Conservation (phyloP, 2,113 vertebrate species). For the Petaurus breviceps region DNA sequence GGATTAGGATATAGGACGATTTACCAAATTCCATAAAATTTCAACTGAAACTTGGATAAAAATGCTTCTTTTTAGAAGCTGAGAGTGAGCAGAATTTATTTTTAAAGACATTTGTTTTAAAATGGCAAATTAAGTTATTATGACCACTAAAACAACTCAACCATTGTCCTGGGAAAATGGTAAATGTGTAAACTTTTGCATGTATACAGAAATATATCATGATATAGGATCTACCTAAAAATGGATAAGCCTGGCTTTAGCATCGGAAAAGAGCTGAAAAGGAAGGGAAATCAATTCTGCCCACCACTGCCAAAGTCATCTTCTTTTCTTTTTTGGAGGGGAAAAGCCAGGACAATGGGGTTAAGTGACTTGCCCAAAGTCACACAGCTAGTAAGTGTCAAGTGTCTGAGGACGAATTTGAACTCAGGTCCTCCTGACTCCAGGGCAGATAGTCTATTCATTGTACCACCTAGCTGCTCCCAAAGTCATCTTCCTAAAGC, state of each 20-base stretch:
- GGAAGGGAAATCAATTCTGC: not conserved
- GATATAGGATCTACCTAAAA: not conserved
- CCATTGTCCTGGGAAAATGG: not conserved
- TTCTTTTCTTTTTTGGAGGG: too few relatives aligned
- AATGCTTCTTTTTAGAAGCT: constrained; percentile 42
- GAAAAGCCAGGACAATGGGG: too few relatives aligned
- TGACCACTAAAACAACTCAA: not conserved
- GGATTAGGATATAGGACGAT: constrained; percentile 37
- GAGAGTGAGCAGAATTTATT: not conserved
- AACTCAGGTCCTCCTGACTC: too few relatives aligned
- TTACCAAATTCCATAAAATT: constrained; percentile 28
- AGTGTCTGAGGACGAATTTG: too few relatives aligned
- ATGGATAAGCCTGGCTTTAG: not conserved
- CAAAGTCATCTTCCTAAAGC: not conserved
- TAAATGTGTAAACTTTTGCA: not conserved
- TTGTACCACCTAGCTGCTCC: too few relatives aligned
- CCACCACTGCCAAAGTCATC: not conserved
- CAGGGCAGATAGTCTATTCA: too few relatives aligned
- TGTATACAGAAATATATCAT: rapidly evolving
- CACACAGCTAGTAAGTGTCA: too few relatives aligned
- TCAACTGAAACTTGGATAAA: not conserved
- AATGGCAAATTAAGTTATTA: not conserved
- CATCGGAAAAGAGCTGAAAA: not conserved
- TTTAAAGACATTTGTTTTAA: not conserved
- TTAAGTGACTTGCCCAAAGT: too few relatives aligned